Evolutionary conservation across 2,113 vertebrate species (phyloP), one percentile per base, ranked within the genome.

Genomic region (Romanogobio albipinnatus): DNA sequence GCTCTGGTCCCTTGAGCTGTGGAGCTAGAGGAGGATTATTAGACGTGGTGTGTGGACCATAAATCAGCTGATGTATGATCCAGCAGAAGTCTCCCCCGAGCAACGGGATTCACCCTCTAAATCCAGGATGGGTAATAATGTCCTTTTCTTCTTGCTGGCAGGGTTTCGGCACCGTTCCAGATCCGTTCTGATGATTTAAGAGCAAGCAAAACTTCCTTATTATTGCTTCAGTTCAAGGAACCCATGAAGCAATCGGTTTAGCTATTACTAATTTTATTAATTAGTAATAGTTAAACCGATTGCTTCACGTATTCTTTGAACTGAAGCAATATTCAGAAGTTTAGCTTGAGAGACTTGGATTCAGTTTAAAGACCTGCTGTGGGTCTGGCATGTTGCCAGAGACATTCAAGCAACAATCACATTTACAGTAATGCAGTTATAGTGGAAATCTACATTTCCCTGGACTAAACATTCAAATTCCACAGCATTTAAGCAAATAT

Each of bases 21-120:
- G 4, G 1, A 74, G 84, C 39, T 9, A 13, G 51, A 80, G 47
- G 61, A 76, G 81, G 88, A 80, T 89, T 88, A 90, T 89, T 86
- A 89, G 85, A 85, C 74, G 49, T 76, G 45, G 24, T 58, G 83
- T 84, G 85, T 51, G 87, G 87, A 73, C 66, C 89, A 90, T 91
- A 91, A 93, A 90, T 92, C 89, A 90, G 89, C 88, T 89, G 89
- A 91, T 86, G 86, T 84, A 85, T 84, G 66, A 89, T 76, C 81
- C 14, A 84, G 43, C 76, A 82, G 79, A 79, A 76, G 29, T 58
- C 75, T 56, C 26, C 47, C 39, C 43, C 1, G 22, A 24, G 70
- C 70, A 45, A 45, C 5, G 22, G 70, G 70, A 73, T 73, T 73
- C 70, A 73, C 39, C 71, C n/a, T 49, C 39, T 45, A 47, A n/a